phyloP scores from a whole-genome alignment of 2,888 invertebrate species.

The Hirtodrosophila trivittata region DNA sequence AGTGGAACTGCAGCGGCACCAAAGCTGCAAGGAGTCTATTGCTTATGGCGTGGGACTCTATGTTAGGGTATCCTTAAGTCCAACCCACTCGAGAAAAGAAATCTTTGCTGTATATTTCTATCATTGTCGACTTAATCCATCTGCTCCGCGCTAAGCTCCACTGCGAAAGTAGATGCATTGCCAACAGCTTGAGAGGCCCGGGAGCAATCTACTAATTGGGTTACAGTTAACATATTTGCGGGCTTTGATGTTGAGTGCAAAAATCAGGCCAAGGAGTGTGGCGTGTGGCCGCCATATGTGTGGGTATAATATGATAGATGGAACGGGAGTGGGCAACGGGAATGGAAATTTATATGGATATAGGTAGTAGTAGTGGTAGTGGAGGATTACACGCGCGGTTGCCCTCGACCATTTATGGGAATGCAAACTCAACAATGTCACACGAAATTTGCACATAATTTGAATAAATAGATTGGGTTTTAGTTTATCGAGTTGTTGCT shows the following conservation, averaged over 20 bases:
- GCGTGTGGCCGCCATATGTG: conserved; percentile 44
- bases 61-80: too few relatives aligned
- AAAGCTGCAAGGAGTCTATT: too few relatives aligned
- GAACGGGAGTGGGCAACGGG: neutral
- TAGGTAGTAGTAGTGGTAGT: neutral
- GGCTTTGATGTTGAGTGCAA: conserved; percentile 59
- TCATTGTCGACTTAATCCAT: too few relatives aligned
- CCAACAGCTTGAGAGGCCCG: neutral
- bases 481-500: conserved; percentile 44
- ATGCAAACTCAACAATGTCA: conserved; percentile 40
- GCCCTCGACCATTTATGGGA: conserved; percentile 15
- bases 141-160: neutral
- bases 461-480: conserved; percentile 82
- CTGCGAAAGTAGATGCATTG: conserved; percentile 1
- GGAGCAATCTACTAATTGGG: conserved; percentile 47
- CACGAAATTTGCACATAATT: conserved; percentile 80
- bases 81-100: too few relatives aligned
- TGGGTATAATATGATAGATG: conserved; percentile 19
- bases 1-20: too few relatives aligned
- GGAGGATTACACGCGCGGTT: conserved; percentile 15
- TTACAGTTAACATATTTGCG: conserved; percentile 47
- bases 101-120: too few relatives aligned
- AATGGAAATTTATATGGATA: conserved; percentile 1
- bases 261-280: conserved; percentile 37
- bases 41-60: too few relatives aligned